Base-by-base conservation (phyloP, 2,797 vertebrate species). In the Syngnathus rostellatus region DNA sequence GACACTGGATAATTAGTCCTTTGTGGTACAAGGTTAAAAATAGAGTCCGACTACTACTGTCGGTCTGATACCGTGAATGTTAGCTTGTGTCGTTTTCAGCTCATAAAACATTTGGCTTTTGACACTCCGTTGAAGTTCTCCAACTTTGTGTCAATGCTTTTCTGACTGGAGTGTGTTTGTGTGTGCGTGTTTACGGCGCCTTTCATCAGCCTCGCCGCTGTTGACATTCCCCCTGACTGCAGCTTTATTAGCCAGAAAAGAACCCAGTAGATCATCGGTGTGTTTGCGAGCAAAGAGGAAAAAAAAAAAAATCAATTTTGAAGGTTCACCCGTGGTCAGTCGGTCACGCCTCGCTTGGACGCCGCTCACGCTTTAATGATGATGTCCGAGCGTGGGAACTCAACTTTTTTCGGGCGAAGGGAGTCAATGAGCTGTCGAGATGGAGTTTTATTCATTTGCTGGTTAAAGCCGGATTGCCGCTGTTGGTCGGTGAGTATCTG, bases 401-500 rank as follows among this genome's bases (percentile, higher is more conserved):
- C 61, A 54, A 60, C 69, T 68, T 43, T 73, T 37, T 37, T 46
- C 17, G 9, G 72, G 16, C 69, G 72, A 73, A 83, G 74, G 72
- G 68, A 86, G 75, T 80, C 75, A 80, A 78, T 85, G 84, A 84
- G 75, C 81, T 82, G 83, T 69, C 69, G 79, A 82, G 68, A 81
- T 81, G 59, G 83, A 78, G 69, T 55, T 57, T 6, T 57, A 14
- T 25, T 37, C 7, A 57, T 31, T 58, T 58, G 72, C 57, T 64
- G 38, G 57, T 37, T 66, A 69, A 76, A 74, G 46, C 64, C 23
- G 62, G 67, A 76, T 62, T 80, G 80, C 76, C 61, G 63, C 67
- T 12, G 77, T 76, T 77, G 81, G 81, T 81, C 81, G 67, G 62
- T 54, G 68, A 89, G 80, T 85, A 88, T 89, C 86, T 91, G 88